These are phyloP conservation scores for Uloborus diversus DNA, from an alignment of 1,140 invertebrate genomes.

Conservation along the genomic window DNA sequence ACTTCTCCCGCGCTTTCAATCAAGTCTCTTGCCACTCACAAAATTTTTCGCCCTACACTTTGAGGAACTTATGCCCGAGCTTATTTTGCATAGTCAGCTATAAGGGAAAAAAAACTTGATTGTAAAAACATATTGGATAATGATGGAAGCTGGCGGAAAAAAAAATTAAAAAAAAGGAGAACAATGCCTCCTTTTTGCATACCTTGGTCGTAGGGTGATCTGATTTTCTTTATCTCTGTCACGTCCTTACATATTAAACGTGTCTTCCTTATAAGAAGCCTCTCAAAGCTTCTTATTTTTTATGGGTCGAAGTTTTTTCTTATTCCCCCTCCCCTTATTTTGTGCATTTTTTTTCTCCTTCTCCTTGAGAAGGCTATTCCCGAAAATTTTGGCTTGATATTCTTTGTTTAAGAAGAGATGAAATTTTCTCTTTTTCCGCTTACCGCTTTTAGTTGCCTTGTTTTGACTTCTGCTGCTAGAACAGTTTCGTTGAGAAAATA, in stretches of 20 bases:
- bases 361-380: constrained; percentile 13
- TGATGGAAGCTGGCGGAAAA: background rate
- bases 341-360: constrained; percentile 1
- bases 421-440: no score
- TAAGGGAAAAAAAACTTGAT: background rate
- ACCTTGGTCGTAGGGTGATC: constrained; percentile 8
- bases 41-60: no score
- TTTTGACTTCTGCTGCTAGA: no score
- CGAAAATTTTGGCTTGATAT: no score
- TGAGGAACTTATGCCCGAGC: no score
- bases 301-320: background rate
- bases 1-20: constrained; percentile 8
- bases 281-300: no score
- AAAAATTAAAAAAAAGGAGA: background rate
- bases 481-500: no score
- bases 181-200: constrained; percentile 33
- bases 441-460: no score
- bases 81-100: constrained; percentile 32
- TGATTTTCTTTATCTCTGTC: constrained; percentile 38
- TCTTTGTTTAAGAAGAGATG: no score
- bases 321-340: background rate
- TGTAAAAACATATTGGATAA: constrained; percentile 9
- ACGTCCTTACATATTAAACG: constrained; percentile 4
- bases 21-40: background rate
- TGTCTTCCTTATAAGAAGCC: constrained; percentile 6